A percentile compares a stretch with the other conserved stretches of the same genome.
phyloP scores from a whole-genome alignment of 2,888 invertebrate genomes.

The Nomada fabriciana region DNA sequence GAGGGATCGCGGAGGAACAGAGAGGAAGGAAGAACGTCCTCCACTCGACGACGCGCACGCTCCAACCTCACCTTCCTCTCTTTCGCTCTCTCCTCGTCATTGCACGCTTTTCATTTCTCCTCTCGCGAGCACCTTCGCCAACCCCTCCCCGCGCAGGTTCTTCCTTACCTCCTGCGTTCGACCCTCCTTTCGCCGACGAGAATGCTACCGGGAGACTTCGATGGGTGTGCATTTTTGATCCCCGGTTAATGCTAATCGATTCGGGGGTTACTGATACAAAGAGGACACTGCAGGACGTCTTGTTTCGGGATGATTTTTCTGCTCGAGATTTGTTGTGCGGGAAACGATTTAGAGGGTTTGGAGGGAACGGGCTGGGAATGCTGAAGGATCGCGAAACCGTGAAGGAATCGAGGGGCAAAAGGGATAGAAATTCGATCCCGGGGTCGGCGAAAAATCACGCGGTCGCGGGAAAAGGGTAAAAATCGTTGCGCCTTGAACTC shows the following conservation, averaged over 20 bases:
- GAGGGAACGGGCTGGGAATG: too few relatives aligned
- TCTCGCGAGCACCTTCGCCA: slow-evolving; percentile 15
- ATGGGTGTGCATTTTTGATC: slow-evolving; percentile 30
- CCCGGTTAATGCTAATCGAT: background rate
- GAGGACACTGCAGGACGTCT: too few relatives aligned
- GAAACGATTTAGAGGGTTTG: too few relatives aligned
- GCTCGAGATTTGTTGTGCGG: too few relatives aligned
- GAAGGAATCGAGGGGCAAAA: too few relatives aligned
- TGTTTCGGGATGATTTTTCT: too few relatives aligned
- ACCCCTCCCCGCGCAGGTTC: slow-evolving; percentile 14
- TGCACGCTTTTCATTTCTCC: slow-evolving; percentile 21
- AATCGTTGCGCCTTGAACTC: slow-evolving; percentile 78
- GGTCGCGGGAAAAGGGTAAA: slow-evolving; percentile 10
- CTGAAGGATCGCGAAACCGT: too few relatives aligned
- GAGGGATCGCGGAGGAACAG: slow-evolving; percentile 20
- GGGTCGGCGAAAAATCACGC: background rate
- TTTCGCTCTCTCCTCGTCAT: slow-evolving; percentile 27
- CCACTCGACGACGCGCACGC: slow-evolving; percentile 71
- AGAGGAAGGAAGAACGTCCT: slow-evolving; percentile 51
- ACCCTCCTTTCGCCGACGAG: slow-evolving; percentile 7
- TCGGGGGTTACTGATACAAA: background rate
- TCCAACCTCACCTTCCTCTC: slow-evolving; percentile 68
- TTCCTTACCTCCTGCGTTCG: background rate
- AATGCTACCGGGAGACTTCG: slow-evolving; percentile 24
- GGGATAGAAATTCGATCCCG: background rate